Evolutionary conservation across 2,888 invertebrate species (phyloP), one percentile per base, ranked within the genome.

Genomic region (Cephus pulcher): DNA sequence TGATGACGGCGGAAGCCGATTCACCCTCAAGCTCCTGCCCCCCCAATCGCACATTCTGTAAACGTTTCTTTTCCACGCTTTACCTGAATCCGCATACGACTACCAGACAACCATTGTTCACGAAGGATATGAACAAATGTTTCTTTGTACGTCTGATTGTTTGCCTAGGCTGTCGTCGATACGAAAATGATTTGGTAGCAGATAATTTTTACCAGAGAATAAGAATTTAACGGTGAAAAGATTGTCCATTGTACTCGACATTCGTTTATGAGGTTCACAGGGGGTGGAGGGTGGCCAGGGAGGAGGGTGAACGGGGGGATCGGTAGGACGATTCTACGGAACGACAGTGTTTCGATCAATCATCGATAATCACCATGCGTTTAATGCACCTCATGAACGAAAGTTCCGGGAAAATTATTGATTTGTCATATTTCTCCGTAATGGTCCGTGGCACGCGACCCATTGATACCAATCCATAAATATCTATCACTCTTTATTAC

Each of bases 361-460:
- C 85, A 84, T 80, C 85, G 86, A 86, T 86, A 86, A 86, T 83
- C 84, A 83, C 81, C 85, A 79, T 78, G 81, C 83, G 82, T 82
- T 86, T 82, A 84, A 87, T 85, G 82, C 81, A 78, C 81, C 81
- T 87, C 88, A 83, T 87, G 86, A 88, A 86, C 85, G 71, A 34
- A 74, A 74, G 80, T 56, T 37, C 78, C 79, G 85, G 81, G 84
- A 80, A 83, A 85, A 85, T 86, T 86, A 88, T 88, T 85, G 88
- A 88, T 87, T 88, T 79, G 84, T 84, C 85, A 83, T 88, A 88
- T 85, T 87, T 85, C 83, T 81, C 81, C 80, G 79, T 84, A 83
- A 82, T 83, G 80, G 86, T 84, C 82, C 82, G 82, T n/a, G 77
- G 79, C 77, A 79, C 79, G 82, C 76, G 79, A 76, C 76, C 79